These are phyloP conservation scores for Stegodyphus dumicola DNA, from an alignment of 1,140 invertebrate species.

Conservation along the genomic window DNA sequence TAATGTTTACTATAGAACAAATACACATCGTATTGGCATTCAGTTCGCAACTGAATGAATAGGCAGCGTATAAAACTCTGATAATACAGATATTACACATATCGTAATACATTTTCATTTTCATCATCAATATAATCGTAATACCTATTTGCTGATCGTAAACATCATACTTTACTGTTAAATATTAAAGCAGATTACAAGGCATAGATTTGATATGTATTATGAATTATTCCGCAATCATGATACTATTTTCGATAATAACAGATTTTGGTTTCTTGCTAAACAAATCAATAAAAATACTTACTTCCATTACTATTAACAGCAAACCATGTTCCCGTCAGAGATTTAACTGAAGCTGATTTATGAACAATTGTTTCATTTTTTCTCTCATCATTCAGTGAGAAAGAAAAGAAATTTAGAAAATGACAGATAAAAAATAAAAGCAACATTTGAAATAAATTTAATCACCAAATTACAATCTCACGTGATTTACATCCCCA, in stretches of 20 bases:
- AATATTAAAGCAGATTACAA: background rate
- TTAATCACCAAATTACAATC: no score
- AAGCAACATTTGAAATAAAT: no score
- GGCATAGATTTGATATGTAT: background rate
- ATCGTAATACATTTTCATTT: background rate
- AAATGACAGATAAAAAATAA: no score
- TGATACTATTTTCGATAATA: background rate
- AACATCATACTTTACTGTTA: background rate
- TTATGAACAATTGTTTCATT: conserved; percentile 7
- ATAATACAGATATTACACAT: background rate
- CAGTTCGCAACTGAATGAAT: no score
- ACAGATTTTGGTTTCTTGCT: background rate
- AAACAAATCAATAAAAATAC: background rate
- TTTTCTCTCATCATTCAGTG: background rate
- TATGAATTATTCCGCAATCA: background rate
- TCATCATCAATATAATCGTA: background rate
- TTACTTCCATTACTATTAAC: conserved; percentile 32
- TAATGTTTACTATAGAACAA: no score
- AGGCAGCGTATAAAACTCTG: no score
- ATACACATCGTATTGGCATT: no score
- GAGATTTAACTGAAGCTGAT: conserved; percentile 12
- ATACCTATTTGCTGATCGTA: background rate
- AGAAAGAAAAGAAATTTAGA: no score
- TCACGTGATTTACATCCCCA: no score
- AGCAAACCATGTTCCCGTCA: conserved; percentile 19